Conservation (phyloP, 1,140 invertebrate genomes). For the Drosophila busckii region DNA sequence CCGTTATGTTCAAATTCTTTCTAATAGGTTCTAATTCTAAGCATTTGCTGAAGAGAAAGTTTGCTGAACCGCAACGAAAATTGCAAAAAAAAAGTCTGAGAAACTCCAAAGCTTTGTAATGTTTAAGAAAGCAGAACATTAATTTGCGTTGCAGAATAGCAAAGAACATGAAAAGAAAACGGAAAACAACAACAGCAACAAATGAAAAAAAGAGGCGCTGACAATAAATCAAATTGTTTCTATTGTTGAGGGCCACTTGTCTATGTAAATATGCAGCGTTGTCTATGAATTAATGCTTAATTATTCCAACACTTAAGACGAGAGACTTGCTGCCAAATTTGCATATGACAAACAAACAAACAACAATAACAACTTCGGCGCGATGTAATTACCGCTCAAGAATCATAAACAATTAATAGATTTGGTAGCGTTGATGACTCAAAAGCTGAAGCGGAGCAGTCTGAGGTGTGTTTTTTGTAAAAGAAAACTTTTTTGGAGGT, state of each 20-base stretch:
- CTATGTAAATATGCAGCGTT: conserved; percentile 53
- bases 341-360: conserved; percentile 49
- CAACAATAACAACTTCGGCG: conserved; percentile 21
- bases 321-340: conserved; percentile 45
- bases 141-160: conserved; percentile 13
- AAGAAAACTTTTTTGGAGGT: no score
- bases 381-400: conserved; percentile 57
- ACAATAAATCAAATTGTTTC: conserved; percentile 62
- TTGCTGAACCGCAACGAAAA: conserved; percentile 22
- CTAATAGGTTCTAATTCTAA: conserved; percentile 18
- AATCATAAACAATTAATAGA: conserved; percentile 32
- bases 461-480: no score
- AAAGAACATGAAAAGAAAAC: conserved; percentile 7
- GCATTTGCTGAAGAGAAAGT: conserved; percentile 33
- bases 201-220: conserved; percentile 32
- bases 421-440: conserved; percentile 32
- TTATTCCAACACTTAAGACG: conserved; percentile 49
- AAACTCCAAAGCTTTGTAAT: conserved; percentile 10
- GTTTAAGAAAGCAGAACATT: conserved; percentile 31
- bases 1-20: no score
- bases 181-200: background rate
- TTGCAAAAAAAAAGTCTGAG: no score
- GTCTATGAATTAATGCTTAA: conserved; percentile 42
- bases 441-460: background rate
- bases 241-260: conserved; percentile 33